phyloP scores from a whole-genome alignment of 2,797 vertebrate species.

The Avahi laniger region DNA sequence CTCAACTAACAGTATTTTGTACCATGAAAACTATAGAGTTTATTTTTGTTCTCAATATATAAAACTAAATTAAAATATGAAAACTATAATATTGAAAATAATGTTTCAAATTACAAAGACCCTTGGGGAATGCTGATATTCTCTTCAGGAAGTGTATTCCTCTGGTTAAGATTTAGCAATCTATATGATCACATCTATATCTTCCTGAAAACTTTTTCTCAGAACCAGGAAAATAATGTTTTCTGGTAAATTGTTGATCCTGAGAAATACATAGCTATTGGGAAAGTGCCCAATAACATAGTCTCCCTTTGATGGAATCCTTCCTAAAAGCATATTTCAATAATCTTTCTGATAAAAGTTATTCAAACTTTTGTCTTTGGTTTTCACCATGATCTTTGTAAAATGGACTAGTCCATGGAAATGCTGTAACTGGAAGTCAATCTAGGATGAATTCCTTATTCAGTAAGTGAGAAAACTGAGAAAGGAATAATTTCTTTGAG shows the following conservation, averaged over 20 bases:
- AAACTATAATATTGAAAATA: background rate
- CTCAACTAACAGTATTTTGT: background rate
- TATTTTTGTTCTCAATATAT: slow-evolving; percentile 31
- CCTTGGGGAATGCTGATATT: background rate
- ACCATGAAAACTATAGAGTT: background rate
- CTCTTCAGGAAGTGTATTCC: background rate
- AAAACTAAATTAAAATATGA: background rate
- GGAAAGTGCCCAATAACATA: background rate
- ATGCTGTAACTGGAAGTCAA: slow-evolving; percentile 12
- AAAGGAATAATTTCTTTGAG: slow-evolving; percentile 44
- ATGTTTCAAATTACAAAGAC: background rate
- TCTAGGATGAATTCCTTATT: slow-evolving; percentile 19
- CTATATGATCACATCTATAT: background rate
- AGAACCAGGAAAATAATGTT: background rate
- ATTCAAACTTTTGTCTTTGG: background rate
- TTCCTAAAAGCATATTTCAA: slow-evolving; percentile 38
- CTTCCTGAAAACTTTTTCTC: background rate
- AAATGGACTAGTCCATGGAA: background rate
- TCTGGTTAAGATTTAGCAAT: background rate
- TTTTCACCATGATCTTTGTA: slow-evolving; percentile 25
- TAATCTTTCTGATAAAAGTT: slow-evolving; percentile 25
- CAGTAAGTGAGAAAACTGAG: background rate
- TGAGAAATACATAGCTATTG: background rate
- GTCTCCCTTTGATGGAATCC: background rate
- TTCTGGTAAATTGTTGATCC: background rate